A percentile compares a stretch with the other conserved stretches of the same genome.
Evolutionary conservation across 2,888 invertebrate species (phyloP).

Genomic region (Protodeltote pygarga): DNA sequence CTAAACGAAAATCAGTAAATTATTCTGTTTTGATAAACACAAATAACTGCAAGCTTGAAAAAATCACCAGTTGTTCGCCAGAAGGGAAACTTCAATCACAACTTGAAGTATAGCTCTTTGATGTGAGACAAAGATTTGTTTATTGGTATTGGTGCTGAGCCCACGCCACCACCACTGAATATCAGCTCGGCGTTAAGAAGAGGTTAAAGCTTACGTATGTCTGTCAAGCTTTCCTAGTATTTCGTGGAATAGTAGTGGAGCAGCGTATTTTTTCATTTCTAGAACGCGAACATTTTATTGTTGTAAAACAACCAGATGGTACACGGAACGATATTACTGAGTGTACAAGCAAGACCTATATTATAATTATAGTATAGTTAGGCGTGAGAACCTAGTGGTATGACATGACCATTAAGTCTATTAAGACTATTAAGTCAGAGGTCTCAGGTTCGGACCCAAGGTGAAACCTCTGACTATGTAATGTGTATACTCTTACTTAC

Average conservation of each 20-base stretch:
- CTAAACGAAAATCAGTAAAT: conserved; percentile 41
- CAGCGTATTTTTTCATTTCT: conserved; percentile 41
- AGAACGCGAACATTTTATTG: conserved; percentile 39
- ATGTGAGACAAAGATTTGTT: conserved; percentile 72
- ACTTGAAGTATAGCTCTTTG: conserved; percentile 69
- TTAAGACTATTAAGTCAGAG: no score
- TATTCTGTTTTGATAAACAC: conserved; percentile 40
- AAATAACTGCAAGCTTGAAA: conserved; percentile 40
- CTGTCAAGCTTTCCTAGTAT: conserved; percentile 40
- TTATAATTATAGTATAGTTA: conserved; percentile 5
- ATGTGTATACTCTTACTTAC: no score
- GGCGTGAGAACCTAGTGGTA: no score
- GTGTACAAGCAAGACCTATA: conserved; percentile 19
- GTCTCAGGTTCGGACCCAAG: no score
- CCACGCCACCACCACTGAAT: conserved; percentile 63
- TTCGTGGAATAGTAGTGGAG: conserved; percentile 27
- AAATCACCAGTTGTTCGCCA: conserved; percentile 51
- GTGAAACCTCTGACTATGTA: no score
- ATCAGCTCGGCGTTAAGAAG: conserved; percentile 58
- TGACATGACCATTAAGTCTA: no score
- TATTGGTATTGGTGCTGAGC: conserved; percentile 72
- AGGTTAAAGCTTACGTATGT: conserved; percentile 62
- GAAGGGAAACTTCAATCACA: conserved; percentile 74
- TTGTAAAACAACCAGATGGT: conserved; percentile 31
- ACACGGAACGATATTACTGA: conserved; percentile 20